Conservation (phyloP, 2,888 invertebrate species). For the Andrena flavipes region DNA sequence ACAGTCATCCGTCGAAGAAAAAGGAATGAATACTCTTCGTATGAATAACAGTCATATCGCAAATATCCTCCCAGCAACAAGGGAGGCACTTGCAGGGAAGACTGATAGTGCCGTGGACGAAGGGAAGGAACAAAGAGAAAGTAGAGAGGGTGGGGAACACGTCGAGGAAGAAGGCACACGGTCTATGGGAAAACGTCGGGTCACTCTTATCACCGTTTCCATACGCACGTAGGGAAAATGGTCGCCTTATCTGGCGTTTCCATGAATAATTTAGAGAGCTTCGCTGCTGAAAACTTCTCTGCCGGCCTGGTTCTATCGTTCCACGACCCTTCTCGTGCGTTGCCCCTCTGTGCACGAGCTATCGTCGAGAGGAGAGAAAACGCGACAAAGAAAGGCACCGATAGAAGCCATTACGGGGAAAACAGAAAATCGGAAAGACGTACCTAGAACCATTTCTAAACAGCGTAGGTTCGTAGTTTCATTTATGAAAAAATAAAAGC, state of each 20-base stretch:
- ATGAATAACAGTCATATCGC: conserved; percentile 40
- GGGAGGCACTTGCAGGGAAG: conserved; percentile 25
- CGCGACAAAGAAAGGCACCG: neutral
- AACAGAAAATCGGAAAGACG: conserved; percentile 8
- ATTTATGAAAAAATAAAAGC: no score
- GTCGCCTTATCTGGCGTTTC: conserved; percentile 73
- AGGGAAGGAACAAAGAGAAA: conserved; percentile 29
- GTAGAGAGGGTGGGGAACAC: neutral
- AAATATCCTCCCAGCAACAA: conserved; percentile 24
- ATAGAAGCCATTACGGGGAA: neutral
- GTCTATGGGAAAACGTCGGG: conserved; percentile 58
- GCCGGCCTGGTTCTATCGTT: conserved; percentile 49
- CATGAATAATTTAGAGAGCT: conserved; percentile 80
- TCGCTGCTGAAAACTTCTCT: conserved; percentile 72
- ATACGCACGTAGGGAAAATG: conserved; percentile 75
- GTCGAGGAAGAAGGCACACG: conserved; percentile 23
- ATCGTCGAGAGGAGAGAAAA: neutral
- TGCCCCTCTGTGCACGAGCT: conserved; percentile 9
- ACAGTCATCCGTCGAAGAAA: neutral
- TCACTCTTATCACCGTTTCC: conserved; percentile 73
- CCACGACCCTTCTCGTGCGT: conserved; percentile 22
- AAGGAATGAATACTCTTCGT: conserved; percentile 20
- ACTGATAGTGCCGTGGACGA: conserved; percentile 5
- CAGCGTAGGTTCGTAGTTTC: no score
- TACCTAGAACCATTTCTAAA: no score